Evolutionary conservation across 2,888 invertebrate genomes (phyloP).

Genomic region (Metallyticus violacea): DNA sequence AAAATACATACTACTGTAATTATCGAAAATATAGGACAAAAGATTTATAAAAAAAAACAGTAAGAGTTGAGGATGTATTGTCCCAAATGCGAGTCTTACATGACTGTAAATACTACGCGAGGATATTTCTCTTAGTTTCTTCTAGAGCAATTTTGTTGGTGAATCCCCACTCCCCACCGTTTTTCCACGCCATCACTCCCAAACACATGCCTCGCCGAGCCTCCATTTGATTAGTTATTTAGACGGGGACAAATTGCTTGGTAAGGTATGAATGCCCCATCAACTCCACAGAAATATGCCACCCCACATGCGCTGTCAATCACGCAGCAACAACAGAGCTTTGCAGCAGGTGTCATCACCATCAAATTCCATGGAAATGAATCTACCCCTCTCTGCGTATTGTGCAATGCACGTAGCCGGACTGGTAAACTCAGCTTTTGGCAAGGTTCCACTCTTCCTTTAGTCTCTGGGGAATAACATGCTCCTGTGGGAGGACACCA

Average conservation of each 20-base stretch:
- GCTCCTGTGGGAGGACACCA: background rate
- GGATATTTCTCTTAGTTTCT: too few species aligned
- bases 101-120: too few species aligned
- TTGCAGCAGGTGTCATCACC: background rate
- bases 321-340: background rate
- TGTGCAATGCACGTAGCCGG: background rate
- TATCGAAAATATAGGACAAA: too few species aligned
- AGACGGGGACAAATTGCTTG: conserved; percentile 1
- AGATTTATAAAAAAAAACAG: too few species aligned
- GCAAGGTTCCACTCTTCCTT: background rate
- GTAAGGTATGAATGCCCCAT: background rate
- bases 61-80: too few species aligned
- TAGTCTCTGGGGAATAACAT: background rate
- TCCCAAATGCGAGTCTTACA: too few species aligned
- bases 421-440: background rate
- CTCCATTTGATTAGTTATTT: conserved; percentile 12
- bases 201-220: background rate
- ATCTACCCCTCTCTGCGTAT: background rate
- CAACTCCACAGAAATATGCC: background rate
- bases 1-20: too few species aligned
- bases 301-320: background rate
- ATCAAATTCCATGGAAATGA: background rate
- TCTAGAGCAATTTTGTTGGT: too few species aligned
- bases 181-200: background rate
- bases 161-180: background rate